Percentiles rank a stretch among this genome's conserved stretches.
Conservation (phyloP, 1,140 invertebrate species). For the Macrobrachium nipponense region DNA sequence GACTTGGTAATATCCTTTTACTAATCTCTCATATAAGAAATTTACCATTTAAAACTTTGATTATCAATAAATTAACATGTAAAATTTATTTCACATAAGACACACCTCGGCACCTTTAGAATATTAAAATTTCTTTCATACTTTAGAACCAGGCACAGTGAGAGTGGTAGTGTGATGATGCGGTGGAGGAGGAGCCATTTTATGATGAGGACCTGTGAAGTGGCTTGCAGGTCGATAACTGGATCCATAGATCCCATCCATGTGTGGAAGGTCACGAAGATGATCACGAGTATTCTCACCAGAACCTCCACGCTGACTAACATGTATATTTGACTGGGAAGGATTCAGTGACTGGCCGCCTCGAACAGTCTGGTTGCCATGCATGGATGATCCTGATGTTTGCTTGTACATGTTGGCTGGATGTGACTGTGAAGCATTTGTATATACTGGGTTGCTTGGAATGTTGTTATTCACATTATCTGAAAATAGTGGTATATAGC, state of each 20-base stretch:
- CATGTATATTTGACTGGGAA: constrained; percentile 5
- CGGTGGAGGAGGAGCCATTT: constrained; percentile 39
- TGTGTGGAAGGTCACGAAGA: constrained; percentile 30
- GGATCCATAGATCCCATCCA: constrained; percentile 28
- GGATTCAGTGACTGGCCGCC: constrained; percentile 15
- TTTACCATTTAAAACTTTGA: constrained; percentile 6
- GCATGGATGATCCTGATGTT: constrained; percentile 21
- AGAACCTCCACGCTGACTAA: constrained; percentile 20
- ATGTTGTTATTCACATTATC: constrained; percentile 22
- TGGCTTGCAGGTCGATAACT: constrained; percentile 37
- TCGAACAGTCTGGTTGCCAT: constrained; percentile 21
- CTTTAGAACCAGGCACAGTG: constrained; percentile 62
- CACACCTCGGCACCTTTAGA: constrained; percentile 22
- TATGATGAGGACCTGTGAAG: constrained; percentile 42
- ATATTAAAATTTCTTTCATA: constrained; percentile 38
- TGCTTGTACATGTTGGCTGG: constrained; percentile 38
- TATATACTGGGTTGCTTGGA: constrained; percentile 4
- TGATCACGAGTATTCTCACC: constrained; percentile 16
- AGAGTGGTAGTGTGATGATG: constrained; percentile 37
- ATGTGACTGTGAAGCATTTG: constrained; percentile 27
- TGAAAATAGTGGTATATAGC: not conserved
- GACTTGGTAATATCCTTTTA: too few relatives aligned
- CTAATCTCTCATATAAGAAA: too few relatives aligned
- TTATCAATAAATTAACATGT: constrained; percentile 48
- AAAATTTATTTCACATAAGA: constrained; percentile 24